Evolutionary conservation across 1,140 invertebrate genomes (phyloP).

Genomic region (Dinoponera quadriceps): DNA sequence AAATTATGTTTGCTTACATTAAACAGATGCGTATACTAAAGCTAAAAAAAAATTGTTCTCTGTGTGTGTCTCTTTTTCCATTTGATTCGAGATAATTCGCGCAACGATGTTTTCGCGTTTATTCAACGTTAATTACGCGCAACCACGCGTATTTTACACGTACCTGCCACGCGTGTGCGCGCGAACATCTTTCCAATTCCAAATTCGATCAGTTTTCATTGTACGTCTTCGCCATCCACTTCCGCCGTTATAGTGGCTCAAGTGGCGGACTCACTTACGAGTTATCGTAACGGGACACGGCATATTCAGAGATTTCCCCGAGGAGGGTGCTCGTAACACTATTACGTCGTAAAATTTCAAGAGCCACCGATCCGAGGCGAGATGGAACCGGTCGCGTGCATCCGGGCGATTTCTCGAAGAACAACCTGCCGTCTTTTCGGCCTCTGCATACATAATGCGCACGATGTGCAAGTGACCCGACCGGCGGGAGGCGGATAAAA

Average conservation of each 20-base stretch:
- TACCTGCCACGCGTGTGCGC: neutral
- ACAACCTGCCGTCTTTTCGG: conserved; percentile 20
- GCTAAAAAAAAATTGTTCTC: no score
- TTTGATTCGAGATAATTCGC: no score
- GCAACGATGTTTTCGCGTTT: neutral
- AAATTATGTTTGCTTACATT: no score
- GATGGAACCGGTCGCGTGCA: conserved; percentile 20
- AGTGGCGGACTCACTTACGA: conserved; percentile 28
- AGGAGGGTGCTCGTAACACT: conserved; percentile 70
- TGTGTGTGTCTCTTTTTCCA: neutral
- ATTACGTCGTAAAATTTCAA: conserved; percentile 74
- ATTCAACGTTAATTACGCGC: neutral
- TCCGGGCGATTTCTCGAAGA: conserved; percentile 19
- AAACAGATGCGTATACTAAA: no score
- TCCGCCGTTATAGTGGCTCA: conserved; percentile 22
- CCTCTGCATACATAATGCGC: conserved; percentile 2
- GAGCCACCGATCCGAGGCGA: conserved; percentile 59
- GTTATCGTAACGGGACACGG: conserved; percentile 62
- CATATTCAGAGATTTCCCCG: conserved; percentile 73
- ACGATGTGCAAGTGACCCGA: neutral
- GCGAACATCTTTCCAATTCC: conserved; percentile 10
- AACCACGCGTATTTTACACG: neutral
- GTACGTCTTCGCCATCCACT: conserved; percentile 36
- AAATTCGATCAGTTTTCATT: conserved; percentile 47
- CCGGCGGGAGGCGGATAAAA: neutral